A percentile compares a stretch with the other conserved stretches of the same genome.
phyloP scores from a whole-genome alignment of 30 jellyfish, hydroid and myxozoan species.

The Cassiopea andromeda region DNA sequence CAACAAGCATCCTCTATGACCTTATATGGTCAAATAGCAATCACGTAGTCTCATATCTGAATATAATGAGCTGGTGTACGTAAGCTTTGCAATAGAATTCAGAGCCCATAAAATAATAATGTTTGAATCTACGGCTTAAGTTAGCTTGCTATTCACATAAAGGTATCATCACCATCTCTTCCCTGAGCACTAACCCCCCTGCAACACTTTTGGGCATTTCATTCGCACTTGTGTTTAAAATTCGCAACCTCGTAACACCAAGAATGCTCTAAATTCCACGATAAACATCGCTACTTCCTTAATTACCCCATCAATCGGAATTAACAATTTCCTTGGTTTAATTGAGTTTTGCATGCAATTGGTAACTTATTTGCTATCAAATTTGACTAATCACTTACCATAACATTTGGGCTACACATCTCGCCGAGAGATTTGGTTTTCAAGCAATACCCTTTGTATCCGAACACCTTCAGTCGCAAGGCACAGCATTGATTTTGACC shows the following conservation, averaged over 20 bases:
- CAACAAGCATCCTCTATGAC: too few species aligned
- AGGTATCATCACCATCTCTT: too few species aligned
- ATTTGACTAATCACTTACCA: constrained; percentile 35
- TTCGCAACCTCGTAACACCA: background rate
- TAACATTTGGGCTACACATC: constrained; percentile 73
- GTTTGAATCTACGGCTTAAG: too few species aligned
- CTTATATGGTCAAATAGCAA: too few species aligned
- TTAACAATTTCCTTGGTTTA: background rate
- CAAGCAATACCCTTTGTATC: constrained; percentile 74
- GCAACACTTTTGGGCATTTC: background rate
- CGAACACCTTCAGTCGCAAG: constrained; percentile 40
- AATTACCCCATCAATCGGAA: background rate
- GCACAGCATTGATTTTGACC: constrained; percentile 83
- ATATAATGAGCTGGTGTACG: too few species aligned
- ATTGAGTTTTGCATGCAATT: background rate
- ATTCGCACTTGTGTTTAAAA: background rate
- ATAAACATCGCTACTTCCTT: background rate
- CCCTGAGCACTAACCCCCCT: too few species aligned
- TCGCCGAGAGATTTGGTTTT: constrained; percentile 69
- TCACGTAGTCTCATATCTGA: too few species aligned
- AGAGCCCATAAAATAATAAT: too few species aligned
- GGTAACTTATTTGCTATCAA: background rate
- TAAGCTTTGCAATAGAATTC: too few species aligned
- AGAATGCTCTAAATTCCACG: background rate
- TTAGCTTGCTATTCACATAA: too few species aligned